These are phyloP conservation scores for Xestia rhomboidea DNA, from an alignment of 2,888 invertebrate genomes.

Conservation along the genomic window DNA sequence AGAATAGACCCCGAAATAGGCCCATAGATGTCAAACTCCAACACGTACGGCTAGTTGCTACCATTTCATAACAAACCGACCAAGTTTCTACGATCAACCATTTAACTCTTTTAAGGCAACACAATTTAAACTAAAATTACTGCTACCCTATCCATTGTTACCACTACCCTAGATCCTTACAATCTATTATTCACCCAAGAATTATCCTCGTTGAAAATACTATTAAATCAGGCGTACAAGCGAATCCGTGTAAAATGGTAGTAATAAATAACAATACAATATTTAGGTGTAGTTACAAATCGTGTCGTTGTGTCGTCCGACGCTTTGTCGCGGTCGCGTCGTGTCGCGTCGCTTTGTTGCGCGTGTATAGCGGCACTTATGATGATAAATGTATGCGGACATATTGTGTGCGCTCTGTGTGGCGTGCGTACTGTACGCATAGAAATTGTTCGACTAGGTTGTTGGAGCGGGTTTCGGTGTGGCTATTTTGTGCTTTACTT, in stretches of 20 bases:
- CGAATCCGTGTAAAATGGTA: slow-evolving; percentile 70
- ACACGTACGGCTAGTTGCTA: neutral
- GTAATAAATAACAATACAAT: slow-evolving; percentile 72
- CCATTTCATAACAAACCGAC: slow-evolving; percentile 26
- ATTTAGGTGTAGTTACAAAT: slow-evolving; percentile 73
- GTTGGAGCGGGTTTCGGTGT: neutral
- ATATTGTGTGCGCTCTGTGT: slow-evolving; percentile 67
- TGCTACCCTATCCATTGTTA: slow-evolving; percentile 60
- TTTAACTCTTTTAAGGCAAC: slow-evolving; percentile 62
- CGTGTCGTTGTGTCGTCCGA: slow-evolving; percentile 67
- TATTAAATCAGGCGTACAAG: slow-evolving; percentile 71
- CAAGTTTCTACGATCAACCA: slow-evolving; percentile 13
- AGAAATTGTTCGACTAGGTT: slow-evolving; percentile 51
- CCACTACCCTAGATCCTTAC: slow-evolving; percentile 59
- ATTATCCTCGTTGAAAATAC: slow-evolving; percentile 71
- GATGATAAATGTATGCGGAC: slow-evolving; percentile 87
- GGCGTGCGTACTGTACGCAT: slow-evolving; percentile 74
- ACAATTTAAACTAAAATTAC: slow-evolving; percentile 67
- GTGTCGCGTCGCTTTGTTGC: slow-evolving; percentile 72
- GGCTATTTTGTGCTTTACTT: neutral
- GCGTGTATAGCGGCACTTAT: slow-evolving; percentile 81
- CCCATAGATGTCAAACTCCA: neutral
- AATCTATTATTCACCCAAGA: slow-evolving; percentile 68
- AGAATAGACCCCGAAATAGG: neutral
- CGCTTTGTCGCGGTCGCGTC: slow-evolving; percentile 64